phyloP scores from a whole-genome alignment of 2,113 vertebrate species.

The Actinemys pallida region DNA sequence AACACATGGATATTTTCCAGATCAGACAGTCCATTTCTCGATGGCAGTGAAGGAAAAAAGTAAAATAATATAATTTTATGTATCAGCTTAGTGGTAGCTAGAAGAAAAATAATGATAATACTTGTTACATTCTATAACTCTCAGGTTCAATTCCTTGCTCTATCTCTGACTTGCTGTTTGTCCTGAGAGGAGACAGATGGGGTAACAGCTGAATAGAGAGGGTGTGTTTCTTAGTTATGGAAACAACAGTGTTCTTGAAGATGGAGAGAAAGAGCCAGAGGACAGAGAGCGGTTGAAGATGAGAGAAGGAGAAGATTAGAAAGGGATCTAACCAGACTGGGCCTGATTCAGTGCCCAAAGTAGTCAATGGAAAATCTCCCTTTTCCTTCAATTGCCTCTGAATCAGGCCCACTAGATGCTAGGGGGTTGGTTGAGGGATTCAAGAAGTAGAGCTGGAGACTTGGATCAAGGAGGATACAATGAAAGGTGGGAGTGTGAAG shows the following conservation, averaged over 20 bases:
- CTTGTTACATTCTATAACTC: neutral
- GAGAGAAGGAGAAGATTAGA: neutral
- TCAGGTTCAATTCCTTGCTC: neutral
- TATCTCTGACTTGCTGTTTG: neutral
- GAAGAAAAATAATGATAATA: neutral
- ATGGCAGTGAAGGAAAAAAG: neutral
- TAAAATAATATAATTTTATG: neutral
- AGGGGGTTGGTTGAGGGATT: neutral
- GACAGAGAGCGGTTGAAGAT: neutral
- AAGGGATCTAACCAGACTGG: fast-evolving
- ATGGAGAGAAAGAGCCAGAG: neutral
- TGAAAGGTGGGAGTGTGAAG: neutral
- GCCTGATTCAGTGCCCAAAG: neutral
- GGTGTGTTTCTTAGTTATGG: neutral
- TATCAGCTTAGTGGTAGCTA: neutral
- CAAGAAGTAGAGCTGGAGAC: neutral
- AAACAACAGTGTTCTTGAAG: neutral
- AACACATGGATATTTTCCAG: neutral
- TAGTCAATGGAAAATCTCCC: neutral
- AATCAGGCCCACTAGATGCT: neutral
- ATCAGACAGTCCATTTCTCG: neutral
- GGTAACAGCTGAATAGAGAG: neutral
- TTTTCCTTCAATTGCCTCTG: neutral
- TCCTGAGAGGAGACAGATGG: neutral
- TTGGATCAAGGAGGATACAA: neutral